These are phyloP conservation scores for Dendroctonus valens DNA, from an alignment of 1,140 invertebrate species.

Conservation along the genomic window DNA sequence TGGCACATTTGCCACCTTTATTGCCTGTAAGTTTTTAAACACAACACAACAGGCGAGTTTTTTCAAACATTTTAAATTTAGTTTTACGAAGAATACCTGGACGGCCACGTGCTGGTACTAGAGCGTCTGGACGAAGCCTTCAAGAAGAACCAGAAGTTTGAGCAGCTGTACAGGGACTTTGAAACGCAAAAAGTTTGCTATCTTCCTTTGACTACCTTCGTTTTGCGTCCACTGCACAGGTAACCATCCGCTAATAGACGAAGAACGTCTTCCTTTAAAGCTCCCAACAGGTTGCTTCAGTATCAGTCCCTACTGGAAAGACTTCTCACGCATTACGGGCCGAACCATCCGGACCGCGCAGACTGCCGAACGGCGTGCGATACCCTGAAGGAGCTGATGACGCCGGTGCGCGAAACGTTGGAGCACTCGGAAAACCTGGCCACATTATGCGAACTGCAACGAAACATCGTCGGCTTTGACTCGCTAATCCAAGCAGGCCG, in stretches of 20 bases:
- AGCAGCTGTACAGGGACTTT: conserved; percentile 79
- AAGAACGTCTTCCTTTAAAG: too few species aligned
- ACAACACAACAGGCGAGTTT: background rate
- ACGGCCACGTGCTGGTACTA: conserved; percentile 71
- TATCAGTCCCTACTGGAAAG: conserved; percentile 79
- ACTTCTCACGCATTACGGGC: conserved; percentile 72
- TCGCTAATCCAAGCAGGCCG: conserved; percentile 73
- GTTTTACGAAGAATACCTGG: conserved; percentile 80
- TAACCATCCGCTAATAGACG: background rate
- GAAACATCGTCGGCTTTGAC: conserved; percentile 80
- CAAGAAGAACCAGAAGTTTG: conserved; percentile 70
- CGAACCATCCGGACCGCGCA: conserved; percentile 70
- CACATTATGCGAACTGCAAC: conserved; percentile 79
- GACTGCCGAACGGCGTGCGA: conserved; percentile 71
- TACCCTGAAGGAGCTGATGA: conserved; percentile 61
- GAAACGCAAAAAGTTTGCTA: conserved; percentile 84
- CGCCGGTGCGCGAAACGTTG: conserved; percentile 56
- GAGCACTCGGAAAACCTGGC: conserved; percentile 72
- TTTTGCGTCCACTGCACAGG: conserved; percentile 84
- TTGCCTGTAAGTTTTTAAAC: conserved; percentile 52
- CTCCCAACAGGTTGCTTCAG: conserved; percentile 66
- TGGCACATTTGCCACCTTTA: conserved; percentile 59
- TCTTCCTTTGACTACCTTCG: conserved; percentile 81
- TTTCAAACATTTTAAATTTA: conserved; percentile 44
- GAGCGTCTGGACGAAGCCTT: conserved; percentile 73